phyloP scores from a whole-genome alignment of 2,113 vertebrate species.

The Podarcis muralis region DNA sequence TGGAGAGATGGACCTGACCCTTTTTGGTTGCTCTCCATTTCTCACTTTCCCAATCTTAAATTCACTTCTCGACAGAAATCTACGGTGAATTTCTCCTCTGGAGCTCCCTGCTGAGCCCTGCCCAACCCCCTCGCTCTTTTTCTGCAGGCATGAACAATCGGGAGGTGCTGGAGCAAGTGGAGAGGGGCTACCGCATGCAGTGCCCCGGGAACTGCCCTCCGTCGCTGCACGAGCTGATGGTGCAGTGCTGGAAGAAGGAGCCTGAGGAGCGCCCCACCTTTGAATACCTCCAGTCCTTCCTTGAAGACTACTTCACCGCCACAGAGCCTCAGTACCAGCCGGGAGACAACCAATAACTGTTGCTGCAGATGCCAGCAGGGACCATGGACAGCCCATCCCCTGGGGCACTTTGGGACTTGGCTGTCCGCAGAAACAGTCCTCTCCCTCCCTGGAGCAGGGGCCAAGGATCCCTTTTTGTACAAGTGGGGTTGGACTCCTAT shows the following conservation, averaged over 20 bases:
- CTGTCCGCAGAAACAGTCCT: not conserved
- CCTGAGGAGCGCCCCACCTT: conserved; percentile 96
- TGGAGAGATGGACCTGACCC: no score
- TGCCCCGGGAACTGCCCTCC: conserved; percentile 84
- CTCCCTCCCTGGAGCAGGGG: not conserved
- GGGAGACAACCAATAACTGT: conserved; percentile 77
- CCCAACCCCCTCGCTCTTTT: not conserved
- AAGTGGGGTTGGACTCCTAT: not conserved
- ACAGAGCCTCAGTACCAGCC: conserved; percentile 99
- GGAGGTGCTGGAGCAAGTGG: conserved; percentile 96
- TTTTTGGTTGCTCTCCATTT: no score
- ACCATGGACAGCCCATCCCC: not conserved
- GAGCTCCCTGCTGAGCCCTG: not conserved
- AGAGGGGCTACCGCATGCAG: conserved; percentile 94
- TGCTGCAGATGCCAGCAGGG: accelerated
- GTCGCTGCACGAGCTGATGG: conserved; percentile 92
- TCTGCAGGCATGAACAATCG: conserved; percentile 93
- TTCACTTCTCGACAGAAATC: no score
- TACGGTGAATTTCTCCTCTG: no score
- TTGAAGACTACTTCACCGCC: conserved; percentile 98
- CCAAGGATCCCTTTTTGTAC: not conserved
- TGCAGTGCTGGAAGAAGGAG: conserved; percentile 94
- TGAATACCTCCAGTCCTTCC: conserved; percentile 96
- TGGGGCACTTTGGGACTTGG: not conserved
- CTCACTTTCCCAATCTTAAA: no score